These are phyloP conservation scores for Rostratula benghalensis DNA, from an alignment of 2,113 vertebrate genomes.

Conservation along the genomic window DNA sequence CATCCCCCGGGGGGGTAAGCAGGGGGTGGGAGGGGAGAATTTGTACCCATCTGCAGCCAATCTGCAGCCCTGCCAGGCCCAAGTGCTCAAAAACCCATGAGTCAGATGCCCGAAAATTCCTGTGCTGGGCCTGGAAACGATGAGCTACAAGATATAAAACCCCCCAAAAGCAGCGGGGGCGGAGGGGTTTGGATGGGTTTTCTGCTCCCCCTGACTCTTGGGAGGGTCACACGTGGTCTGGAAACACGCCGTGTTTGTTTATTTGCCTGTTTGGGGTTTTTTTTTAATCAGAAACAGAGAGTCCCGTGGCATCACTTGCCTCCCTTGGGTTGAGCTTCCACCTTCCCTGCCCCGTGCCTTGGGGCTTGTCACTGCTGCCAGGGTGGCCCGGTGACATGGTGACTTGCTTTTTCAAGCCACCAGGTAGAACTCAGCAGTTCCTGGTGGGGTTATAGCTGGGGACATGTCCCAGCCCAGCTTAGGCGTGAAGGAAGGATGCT, in stretches of 20 bases:
- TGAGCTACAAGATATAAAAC: neutral
- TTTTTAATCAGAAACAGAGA: neutral
- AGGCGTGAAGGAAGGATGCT: neutral
- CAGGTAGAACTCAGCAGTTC: neutral
- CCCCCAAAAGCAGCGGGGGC: neutral
- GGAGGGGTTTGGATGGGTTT: neutral
- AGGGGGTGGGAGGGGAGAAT: neutral
- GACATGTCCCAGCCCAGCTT: neutral
- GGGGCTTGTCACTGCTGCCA: rapidly evolving
- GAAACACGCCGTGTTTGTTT: neutral
- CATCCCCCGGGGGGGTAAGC: rapidly evolving
- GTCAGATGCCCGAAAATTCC: constrained; percentile 1
- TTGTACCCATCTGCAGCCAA: neutral
- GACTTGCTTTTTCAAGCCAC: neutral
- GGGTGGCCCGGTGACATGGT: neutral
- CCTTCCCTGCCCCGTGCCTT: rapidly evolving
- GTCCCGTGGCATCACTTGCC: neutral
- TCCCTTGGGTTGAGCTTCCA: neutral
- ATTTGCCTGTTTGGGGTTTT: neutral
- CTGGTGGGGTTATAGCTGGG: neutral
- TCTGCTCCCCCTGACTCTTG: neutral
- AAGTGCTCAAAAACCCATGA: neutral
- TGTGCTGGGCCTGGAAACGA: rapidly evolving
- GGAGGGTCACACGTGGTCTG: neutral
- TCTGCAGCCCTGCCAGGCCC: neutral